Evolutionary conservation across 1,140 invertebrate genomes (phyloP), one percentile per base, ranked within the genome.

Genomic region (Orius insidiosus): DNA sequence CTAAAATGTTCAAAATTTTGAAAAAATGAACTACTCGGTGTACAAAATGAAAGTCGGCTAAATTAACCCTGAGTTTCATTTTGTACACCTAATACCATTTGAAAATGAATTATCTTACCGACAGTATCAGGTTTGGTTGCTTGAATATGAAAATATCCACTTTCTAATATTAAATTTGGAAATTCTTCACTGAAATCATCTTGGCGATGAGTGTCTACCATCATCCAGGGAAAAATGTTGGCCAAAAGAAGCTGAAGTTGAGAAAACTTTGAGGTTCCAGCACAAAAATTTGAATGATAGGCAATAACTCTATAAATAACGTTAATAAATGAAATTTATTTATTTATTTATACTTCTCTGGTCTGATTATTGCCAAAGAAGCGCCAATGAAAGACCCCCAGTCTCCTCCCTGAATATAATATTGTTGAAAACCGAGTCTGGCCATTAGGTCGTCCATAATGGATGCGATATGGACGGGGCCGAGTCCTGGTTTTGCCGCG

Each of bases 111-210:
- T n/a, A 31, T 57, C 61, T 59, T 65, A 81, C 82, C 85, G 47
- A 93, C 65, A 9, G 89, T 94, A 58, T 94, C 87, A 6, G 89
- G 89, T 60, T 90, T 92, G 0, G 84, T 87, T 2, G 82, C 68
- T 63, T 94, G 88, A 30, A 93, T 60, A 57, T 88, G 82, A 15
- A 83, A 55, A 55, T 93, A 93, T 8, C 86, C 89, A 36, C 60
- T 59, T 61, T 90, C 85, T 53, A 74, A 64, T 0, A 86, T 7
- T 0, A 83, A 2, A 40, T 46, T 47, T 2, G 40, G 37, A 5
- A 71, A 68, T 1, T 68, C 49, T 9, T 70, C 50, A 0, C 56
- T 58, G 4, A 79, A 31, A 0, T 70, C 58, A n/a, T 55, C 24
- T 4, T 63, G 53, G 38, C 72, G 58, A 53, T 72, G 60, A 2